Percentiles rank a stretch among this genome's conserved stretches.
Evolutionary conservation across 1,140 invertebrate genomes (phyloP).

Genomic region (Dendroctonus ponderosae): DNA sequence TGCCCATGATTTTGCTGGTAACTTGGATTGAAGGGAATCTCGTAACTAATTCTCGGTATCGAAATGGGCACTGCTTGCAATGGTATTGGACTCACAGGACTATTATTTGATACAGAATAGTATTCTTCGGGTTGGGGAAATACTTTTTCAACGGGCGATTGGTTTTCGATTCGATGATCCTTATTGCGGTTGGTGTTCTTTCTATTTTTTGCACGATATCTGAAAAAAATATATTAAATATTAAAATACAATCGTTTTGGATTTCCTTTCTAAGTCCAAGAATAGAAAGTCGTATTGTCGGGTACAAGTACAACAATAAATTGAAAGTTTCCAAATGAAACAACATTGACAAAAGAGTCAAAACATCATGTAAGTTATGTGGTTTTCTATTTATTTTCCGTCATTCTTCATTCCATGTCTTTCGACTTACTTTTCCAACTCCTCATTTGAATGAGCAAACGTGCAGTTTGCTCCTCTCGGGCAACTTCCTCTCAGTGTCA

Average conservation of each 20-base stretch:
- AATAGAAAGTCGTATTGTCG: too few species aligned
- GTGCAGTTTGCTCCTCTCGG: conserved; percentile 85
- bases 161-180: conserved; percentile 45
- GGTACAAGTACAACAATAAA: background rate
- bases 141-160: conserved; percentile 44
- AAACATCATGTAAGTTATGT: background rate
- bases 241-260: too few species aligned
- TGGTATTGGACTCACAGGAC: conserved; percentile 43
- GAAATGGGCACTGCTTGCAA: conserved; percentile 42
- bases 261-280: too few species aligned
- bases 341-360: background rate
- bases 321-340: background rate
- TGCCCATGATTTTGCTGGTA: conserved; percentile 31
- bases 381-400: background rate
- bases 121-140: conserved; percentile 43
- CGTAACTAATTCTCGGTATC: conserved; percentile 42
- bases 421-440: conserved; percentile 68
- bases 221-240: conserved; percentile 38
- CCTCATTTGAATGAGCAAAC: conserved; percentile 88
- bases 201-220: conserved; percentile 60
- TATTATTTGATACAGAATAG: conserved; percentile 39
- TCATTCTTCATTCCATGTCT: conserved; percentile 1
- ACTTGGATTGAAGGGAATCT: conserved; percentile 37
- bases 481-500: conserved; percentile 73
- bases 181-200: conserved; percentile 53